Evolutionary conservation across 2,113 vertebrate species (phyloP).

Genomic region (Hiodon alosoides): DNA sequence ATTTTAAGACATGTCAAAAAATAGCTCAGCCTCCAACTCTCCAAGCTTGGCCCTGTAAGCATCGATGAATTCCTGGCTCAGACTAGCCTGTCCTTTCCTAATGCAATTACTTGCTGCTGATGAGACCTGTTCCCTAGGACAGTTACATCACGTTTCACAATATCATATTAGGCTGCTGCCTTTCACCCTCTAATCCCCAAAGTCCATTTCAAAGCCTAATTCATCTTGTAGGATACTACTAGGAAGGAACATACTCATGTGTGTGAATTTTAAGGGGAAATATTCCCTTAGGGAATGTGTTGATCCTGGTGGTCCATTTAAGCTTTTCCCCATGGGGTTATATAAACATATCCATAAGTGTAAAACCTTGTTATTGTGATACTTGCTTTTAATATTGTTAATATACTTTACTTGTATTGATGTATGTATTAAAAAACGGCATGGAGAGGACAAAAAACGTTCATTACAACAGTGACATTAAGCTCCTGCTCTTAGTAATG

Average conservation of each 20-base stretch:
- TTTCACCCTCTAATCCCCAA: not conserved
- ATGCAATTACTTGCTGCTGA: not conserved
- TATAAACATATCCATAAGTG: too few species aligned
- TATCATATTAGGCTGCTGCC: constrained; percentile 1
- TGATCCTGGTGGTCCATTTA: not conserved
- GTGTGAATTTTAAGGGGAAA: too few species aligned
- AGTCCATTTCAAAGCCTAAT: not conserved
- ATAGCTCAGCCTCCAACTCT: not conserved
- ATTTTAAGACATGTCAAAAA: not conserved
- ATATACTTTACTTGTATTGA: not conserved
- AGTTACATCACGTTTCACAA: constrained; percentile 9
- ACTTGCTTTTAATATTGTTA: not conserved
- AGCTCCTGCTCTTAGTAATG: too few species aligned
- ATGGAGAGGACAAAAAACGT: too few species aligned
- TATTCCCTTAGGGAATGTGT: too few species aligned
- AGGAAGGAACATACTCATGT: too few species aligned
- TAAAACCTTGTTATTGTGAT: not conserved
- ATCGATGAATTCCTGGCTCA: not conserved
- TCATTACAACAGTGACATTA: too few species aligned
- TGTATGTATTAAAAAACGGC: not conserved
- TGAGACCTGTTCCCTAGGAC: not conserved
- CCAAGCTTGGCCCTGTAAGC: not conserved
- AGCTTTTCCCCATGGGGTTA: not conserved
- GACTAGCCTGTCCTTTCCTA: constrained; percentile 3
- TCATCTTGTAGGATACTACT: too few species aligned